Conservation (phyloP, 2,797 vertebrate genomes). For the Lutjanus argentimaculatus region DNA sequence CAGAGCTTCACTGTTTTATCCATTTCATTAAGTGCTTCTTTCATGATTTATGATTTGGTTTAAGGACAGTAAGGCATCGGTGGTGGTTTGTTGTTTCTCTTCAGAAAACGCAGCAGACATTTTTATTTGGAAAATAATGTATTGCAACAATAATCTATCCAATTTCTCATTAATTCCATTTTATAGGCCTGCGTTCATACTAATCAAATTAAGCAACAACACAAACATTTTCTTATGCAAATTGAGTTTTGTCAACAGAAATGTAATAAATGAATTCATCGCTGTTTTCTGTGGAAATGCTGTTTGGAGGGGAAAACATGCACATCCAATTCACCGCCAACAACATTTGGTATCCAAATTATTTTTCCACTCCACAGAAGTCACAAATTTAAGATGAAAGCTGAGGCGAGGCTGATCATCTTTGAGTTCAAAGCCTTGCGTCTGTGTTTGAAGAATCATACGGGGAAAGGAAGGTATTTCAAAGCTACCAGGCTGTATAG, state of each 20-base stretch:
- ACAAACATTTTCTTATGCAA: constrained; percentile 29
- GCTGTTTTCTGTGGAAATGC: constrained; percentile 25
- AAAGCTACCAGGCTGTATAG: constrained; percentile 29
- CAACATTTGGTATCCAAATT: constrained; percentile 28
- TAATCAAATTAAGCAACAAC: constrained; percentile 38
- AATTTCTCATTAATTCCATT: constrained; percentile 37
- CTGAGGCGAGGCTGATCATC: constrained; percentile 38
- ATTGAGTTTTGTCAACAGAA: constrained; percentile 38
- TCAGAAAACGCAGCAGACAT: constrained; percentile 23
- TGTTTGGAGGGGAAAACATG: constrained; percentile 24
- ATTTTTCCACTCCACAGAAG: constrained; percentile 48
- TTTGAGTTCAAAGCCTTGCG: constrained; percentile 67
- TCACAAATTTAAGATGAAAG: constrained; percentile 64
- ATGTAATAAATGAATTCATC: constrained; percentile 23
- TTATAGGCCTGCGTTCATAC: not conserved
- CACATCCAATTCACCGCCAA: constrained; percentile 27
- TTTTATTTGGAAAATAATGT: constrained; percentile 45
- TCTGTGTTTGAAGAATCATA: constrained; percentile 65
- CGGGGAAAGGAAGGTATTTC: constrained; percentile 45
- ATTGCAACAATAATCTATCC: constrained; percentile 14
- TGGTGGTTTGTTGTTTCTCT: constrained; percentile 35
- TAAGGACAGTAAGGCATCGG: constrained; percentile 22
- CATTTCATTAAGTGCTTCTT: constrained; percentile 61
- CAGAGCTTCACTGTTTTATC: constrained; percentile 42
- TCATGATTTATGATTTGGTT: constrained; percentile 61